Percentiles rank a stretch among this genome's conserved stretches.
These are phyloP conservation scores for Hestina assimilis DNA, from an alignment of 1,140 invertebrate genomes.

Conservation along the genomic window DNA sequence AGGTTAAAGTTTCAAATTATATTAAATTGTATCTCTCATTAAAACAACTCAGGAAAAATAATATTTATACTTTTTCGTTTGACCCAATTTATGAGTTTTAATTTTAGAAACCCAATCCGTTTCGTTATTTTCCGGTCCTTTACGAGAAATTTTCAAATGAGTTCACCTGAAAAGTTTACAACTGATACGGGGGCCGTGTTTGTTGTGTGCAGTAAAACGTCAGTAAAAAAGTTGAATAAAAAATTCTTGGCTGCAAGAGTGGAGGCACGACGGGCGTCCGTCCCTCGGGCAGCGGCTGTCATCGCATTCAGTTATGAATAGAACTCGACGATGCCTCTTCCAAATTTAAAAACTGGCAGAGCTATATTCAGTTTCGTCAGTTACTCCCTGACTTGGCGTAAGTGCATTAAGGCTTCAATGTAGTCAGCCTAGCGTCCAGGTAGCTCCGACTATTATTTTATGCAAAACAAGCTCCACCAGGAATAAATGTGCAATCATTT, in stretches of 20 bases:
- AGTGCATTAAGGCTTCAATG: slow-evolving; percentile 50
- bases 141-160: slow-evolving; percentile 29
- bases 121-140: slow-evolving; percentile 9
- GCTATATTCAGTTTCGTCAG: slow-evolving; percentile 34
- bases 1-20: not conserved
- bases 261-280: slow-evolving; percentile 15
- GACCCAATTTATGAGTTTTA: slow-evolving; percentile 4
- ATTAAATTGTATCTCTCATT: slow-evolving; percentile 18
- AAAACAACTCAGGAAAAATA: slow-evolving; percentile 1
- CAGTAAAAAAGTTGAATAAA: slow-evolving; percentile 10
- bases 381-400: slow-evolving; percentile 36
- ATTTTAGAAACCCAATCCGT: not conserved
- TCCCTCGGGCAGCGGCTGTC: slow-evolving; percentile 20
- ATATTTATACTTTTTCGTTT: slow-evolving; percentile 5
- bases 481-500: slow-evolving; percentile 49
- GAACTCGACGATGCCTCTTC: slow-evolving; percentile 26
- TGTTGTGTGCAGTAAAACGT: slow-evolving; percentile 5
- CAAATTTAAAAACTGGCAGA: slow-evolving; percentile 34
- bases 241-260: slow-evolving; percentile 5
- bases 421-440: slow-evolving; percentile 30
- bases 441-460: slow-evolving; percentile 51
- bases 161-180: slow-evolving; percentile 22
- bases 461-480: slow-evolving; percentile 47
- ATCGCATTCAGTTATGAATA: slow-evolving; percentile 30
- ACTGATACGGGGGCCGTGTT: slow-evolving; percentile 15